phyloP scores from a whole-genome alignment of 37 sponge, comb jelly and placozoan species.

The Corticium candelabrum region DNA sequence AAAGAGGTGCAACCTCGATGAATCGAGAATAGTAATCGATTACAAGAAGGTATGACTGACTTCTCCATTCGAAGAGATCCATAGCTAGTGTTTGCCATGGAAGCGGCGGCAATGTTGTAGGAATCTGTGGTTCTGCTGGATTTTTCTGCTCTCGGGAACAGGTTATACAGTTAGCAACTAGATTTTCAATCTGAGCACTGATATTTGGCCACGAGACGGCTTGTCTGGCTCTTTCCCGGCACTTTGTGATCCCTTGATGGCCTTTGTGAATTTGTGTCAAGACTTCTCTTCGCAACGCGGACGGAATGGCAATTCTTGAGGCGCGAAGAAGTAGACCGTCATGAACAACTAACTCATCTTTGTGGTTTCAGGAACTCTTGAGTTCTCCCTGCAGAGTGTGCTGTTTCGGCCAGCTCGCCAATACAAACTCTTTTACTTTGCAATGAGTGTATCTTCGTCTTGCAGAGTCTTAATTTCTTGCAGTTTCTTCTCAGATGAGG shows the following conservation, averaged over 20 bases:
- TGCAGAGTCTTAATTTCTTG: no score
- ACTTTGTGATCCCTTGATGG: slow-evolving; percentile 34
- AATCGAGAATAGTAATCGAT: slow-evolving; percentile 40
- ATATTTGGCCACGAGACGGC: slow-evolving; percentile 42
- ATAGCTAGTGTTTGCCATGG: slow-evolving; percentile 46
- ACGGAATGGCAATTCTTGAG: slow-evolving; percentile 16
- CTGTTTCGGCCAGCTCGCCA: no score
- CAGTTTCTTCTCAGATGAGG: no score
- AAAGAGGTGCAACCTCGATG: slow-evolving; percentile 31
- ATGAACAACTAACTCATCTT: slow-evolving; percentile 12
- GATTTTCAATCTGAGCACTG: slow-evolving; percentile 25
- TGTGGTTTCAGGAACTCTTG: no score
- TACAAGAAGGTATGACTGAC: slow-evolving; percentile 20
- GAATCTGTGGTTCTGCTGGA: slow-evolving; percentile 13
- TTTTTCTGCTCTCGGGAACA: slow-evolving; percentile 17
- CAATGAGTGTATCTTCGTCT: no score
- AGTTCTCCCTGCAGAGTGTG: no score
- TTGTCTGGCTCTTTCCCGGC: slow-evolving; percentile 20
- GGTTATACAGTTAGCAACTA: slow-evolving; percentile 3
- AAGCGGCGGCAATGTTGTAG: slow-evolving; percentile 21
- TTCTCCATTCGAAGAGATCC: slow-evolving; percentile 36
- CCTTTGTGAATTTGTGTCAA: slow-evolving; percentile 24
- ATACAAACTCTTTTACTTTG: no score
- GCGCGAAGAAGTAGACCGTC: slow-evolving; percentile 25
- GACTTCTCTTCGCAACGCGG: neutral